Evolutionary conservation across 2,113 vertebrate species (phyloP), one percentile per base, ranked within the genome.

Genomic region (Reinhardtius hippoglossoides): DNA sequence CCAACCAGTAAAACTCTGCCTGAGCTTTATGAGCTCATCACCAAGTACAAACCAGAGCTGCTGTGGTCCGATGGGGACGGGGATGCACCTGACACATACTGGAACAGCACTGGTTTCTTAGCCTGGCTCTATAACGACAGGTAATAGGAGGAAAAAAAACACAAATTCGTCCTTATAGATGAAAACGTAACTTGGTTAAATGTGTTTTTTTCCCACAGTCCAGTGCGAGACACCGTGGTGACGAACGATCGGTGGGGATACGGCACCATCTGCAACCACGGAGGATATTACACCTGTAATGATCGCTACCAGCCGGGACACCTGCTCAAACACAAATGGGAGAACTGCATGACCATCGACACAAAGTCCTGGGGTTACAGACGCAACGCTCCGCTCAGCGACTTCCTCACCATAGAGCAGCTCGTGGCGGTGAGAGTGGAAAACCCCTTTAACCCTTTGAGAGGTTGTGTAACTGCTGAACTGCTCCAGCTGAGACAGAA

Each of bases 51-150:
- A 21, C 98, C 98, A 0, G 97, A 99, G 60, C 50, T 99, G 50
- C 88, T 99, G 71, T 99, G 98, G 98, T 96, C 97, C 0, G 98
- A 99, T 69, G 98, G 98, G 0, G 91, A 97, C 24, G 97, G 96
- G n/a, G 20, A 94, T 2, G 98, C 96, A 0, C 96, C 98, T 0
- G 95, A 96, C 55, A 46, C 42, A 27, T 99, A 99, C 90, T 99
- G 98, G 98, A 98, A 99, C 86, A 98, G 97, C 91, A 99, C 98
- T 0, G 96, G 92, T 2, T 99, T 99, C 89, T 87, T 99, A 46
- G 96, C 97, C 55, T 99, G 98, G 98, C 95, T 99, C 9, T 99
- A 99, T 68, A 99, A 98, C 44, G 95, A 99, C 35, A 99, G 98
- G 97, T 96, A 75, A 37, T 15, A n/a, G 24, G 26, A 6, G 10